Conservation (phyloP, 2,888 invertebrate species). For the Heliconius erato region DNA sequence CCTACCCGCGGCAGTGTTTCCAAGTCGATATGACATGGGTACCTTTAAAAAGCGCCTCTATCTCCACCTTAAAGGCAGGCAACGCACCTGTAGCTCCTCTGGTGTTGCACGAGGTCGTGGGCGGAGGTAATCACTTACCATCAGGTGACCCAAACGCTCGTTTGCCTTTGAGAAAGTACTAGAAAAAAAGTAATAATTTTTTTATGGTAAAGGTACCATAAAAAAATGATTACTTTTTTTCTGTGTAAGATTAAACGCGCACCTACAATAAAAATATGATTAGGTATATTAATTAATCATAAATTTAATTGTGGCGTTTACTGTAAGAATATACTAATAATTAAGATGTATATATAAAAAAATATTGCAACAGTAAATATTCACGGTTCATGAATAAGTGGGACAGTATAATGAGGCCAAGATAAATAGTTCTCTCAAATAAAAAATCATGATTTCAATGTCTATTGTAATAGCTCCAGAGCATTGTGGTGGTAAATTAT, state of each 20-base stretch:
- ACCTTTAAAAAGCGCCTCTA: too few species aligned
- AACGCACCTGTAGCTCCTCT: too few species aligned
- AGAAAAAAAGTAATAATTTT: too few species aligned
- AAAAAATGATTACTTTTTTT: background rate
- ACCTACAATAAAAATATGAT: background rate
- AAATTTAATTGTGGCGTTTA: background rate
- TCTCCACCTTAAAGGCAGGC: too few species aligned
- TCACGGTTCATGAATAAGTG: slow-evolving; percentile 31
- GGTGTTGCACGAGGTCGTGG: too few species aligned
- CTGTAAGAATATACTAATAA: background rate
- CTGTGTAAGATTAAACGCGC: background rate
- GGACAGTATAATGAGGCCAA: slow-evolving; percentile 33
- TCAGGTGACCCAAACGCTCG: too few species aligned
- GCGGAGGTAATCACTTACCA: too few species aligned
- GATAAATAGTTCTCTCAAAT: slow-evolving; percentile 8
- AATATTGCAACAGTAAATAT: background rate
- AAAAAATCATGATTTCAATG: slow-evolving; percentile 6
- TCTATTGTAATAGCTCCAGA: background rate
- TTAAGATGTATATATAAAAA: background rate
- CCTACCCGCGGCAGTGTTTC: too few species aligned
- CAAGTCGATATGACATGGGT: too few species aligned
- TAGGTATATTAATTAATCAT: background rate
- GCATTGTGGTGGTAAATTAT: background rate
- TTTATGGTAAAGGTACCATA: too few species aligned
- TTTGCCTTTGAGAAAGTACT: too few species aligned